phyloP scores from a whole-genome alignment of 1,140 invertebrate genomes.

The Marisa cornuarietis region DNA sequence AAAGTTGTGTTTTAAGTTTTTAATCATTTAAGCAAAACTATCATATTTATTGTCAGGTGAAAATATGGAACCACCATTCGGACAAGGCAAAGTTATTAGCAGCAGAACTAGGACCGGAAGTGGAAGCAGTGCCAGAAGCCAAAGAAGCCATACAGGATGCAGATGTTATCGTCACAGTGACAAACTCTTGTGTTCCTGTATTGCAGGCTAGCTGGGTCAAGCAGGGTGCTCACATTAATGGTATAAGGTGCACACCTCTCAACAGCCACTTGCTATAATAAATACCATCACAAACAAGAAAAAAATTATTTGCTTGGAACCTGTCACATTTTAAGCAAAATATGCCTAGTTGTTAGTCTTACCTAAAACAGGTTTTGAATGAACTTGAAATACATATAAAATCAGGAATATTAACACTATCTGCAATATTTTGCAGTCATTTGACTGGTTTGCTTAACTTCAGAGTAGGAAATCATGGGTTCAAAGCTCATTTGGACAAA shows the following conservation, averaged over 20 bases:
- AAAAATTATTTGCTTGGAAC: no score
- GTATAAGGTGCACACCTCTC: slow-evolving; percentile 39
- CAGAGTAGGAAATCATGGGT: no score
- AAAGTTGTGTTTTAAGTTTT: background rate
- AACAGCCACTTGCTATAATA: background rate
- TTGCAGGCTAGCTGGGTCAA: slow-evolving; percentile 69
- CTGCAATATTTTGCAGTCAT: no score
- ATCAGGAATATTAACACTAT: no score
- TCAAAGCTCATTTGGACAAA: no score
- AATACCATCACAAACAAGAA: background rate
- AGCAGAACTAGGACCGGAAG: slow-evolving; percentile 58
- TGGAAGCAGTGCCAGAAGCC: slow-evolving; percentile 49
- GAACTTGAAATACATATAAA: no score
- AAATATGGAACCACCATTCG: slow-evolving; percentile 70
- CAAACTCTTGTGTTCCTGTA: slow-evolving; percentile 65
- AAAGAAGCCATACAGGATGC: slow-evolving; percentile 69
- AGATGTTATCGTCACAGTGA: slow-evolving; percentile 72
- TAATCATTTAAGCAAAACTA: background rate
- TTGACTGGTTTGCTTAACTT: no score
- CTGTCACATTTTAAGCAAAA: no score
- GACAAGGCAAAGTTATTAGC: slow-evolving; percentile 64
- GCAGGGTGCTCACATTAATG: slow-evolving; percentile 69
- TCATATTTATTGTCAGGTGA: slow-evolving; percentile 55
- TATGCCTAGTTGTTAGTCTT: no score
- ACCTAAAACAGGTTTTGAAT: no score